Evolutionary conservation across 2,113 vertebrate species (phyloP), one percentile per base, ranked within the genome.

Genomic region (human (Homo sapiens)): DNA sequence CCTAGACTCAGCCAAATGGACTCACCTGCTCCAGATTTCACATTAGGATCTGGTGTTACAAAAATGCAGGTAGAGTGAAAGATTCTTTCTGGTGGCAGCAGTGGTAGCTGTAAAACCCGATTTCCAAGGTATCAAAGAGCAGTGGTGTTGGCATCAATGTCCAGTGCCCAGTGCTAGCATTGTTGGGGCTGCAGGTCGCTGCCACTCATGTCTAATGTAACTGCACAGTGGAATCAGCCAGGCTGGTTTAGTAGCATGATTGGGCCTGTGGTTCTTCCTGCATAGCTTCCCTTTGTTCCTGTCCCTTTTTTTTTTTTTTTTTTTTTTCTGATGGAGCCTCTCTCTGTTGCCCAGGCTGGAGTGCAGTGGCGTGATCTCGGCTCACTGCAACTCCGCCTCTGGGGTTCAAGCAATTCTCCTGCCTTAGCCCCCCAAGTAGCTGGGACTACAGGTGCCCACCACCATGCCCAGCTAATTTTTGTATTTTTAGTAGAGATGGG

Each of bases 111-210:
- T 11, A 68, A 73, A n/a, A 23, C 7, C 18, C 17, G 13, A 1
- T 79, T 72, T 73, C 79, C n/a, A 73, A 68, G 73, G 48, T 23
- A 40, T 79, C 40, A 5, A 14, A 48, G 83, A 57, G 32, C 0
- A 0, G 27, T 4, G 10, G 12, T 38, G n/a, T 3, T 70, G 48
- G 23, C 40, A 76, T 6, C 10, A 43, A 1, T 14, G 32, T 22
- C 13, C 0, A 4, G 35, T 50, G 64, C 13, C 76, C n/a, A 12
- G 16, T 66, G 22, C 88, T 52, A 45, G 64, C 18, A 8, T 22
- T 52, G 23, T 20, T 75, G 61, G 52, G n/a, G n/a, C 50, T 55
- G 20, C 35, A 17, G 27, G 8, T 66, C 38, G 16, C 50, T 61
- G 5, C 45, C 66, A 45, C 20, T 81, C 9, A 0, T 25, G 40